Percentiles rank a stretch among this genome's conserved stretches.
Evolutionary conservation across 2,888 invertebrate genomes (phyloP).

Genomic region (Ormyrus thymus): DNA sequence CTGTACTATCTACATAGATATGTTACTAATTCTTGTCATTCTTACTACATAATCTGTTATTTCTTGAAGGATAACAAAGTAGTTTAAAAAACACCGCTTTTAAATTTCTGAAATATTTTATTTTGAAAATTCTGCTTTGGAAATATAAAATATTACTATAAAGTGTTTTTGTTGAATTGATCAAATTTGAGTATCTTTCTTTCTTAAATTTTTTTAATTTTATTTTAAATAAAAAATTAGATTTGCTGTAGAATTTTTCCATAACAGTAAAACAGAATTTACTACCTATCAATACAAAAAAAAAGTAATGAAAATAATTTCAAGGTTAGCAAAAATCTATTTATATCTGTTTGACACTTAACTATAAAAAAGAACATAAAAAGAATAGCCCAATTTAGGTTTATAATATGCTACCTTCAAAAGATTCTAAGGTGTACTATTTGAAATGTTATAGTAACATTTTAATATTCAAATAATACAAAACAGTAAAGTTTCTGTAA

Average conservation of each 20-base stretch:
- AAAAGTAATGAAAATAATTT: slow-evolving; percentile 2
- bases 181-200: slow-evolving; percentile 8
- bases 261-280: background rate
- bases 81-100: background rate
- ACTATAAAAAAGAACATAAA: slow-evolving; percentile 3
- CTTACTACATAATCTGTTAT: slow-evolving; percentile 18
- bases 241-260: background rate
- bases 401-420: slow-evolving; percentile 1
- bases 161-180: background rate
- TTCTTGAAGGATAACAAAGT: slow-evolving; percentile 16
- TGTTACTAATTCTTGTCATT: slow-evolving; percentile 36
- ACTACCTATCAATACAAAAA: background rate
- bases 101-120: slow-evolving; percentile 25
- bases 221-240: background rate
- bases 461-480: background rate
- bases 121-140: background rate
- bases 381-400: slow-evolving; percentile 6
- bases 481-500: background rate
- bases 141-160: background rate
- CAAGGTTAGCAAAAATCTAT: slow-evolving; percentile 29
- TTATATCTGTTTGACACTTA: slow-evolving; percentile 16
- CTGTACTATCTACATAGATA: slow-evolving; percentile 7
- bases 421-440: background rate
- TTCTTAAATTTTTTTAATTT: background rate
- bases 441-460: background rate